phyloP scores from a whole-genome alignment of 2,888 invertebrate species.

The Cryptocephalus moraei region DNA sequence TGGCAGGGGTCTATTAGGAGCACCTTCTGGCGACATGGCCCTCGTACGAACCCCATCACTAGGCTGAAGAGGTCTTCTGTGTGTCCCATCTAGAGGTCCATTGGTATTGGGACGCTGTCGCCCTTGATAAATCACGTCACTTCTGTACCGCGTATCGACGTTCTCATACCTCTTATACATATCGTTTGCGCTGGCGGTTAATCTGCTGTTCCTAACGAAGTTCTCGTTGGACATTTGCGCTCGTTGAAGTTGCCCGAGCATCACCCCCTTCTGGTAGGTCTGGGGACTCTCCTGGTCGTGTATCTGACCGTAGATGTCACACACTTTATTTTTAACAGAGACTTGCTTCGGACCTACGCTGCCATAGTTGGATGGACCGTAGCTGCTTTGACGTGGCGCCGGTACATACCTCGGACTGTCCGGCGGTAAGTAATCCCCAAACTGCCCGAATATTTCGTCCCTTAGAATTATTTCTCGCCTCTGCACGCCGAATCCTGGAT shows the following conservation, averaged over 20 bases:
- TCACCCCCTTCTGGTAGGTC: slow-evolving; percentile 25
- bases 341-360: slow-evolving; percentile 15
- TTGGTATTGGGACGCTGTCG: slow-evolving; percentile 2
- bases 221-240: slow-evolving; percentile 18
- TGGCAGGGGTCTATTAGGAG: slow-evolving; percentile 34
- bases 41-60: not conserved
- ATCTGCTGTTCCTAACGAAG: slow-evolving; percentile 33
- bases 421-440: slow-evolving; percentile 17
- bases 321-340: slow-evolving; percentile 33
- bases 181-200: slow-evolving; percentile 37
- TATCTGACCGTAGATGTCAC: slow-evolving; percentile 38
- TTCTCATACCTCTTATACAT: slow-evolving; percentile 26
- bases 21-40: slow-evolving; percentile 3
- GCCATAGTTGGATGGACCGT: slow-evolving; percentile 15
- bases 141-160: slow-evolving; percentile 9
- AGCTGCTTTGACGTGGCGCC: slow-evolving; percentile 17
- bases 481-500: slow-evolving; percentile 2
- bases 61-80: not conserved
- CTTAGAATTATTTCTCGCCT: slow-evolving; percentile 19
- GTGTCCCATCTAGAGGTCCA: not conserved
- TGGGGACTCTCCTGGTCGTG: slow-evolving; percentile 28
- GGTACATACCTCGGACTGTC: slow-evolving; percentile 2
- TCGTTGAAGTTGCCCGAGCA: slow-evolving; percentile 33
- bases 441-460: slow-evolving; percentile 21
- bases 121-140: slow-evolving; percentile 8